These are phyloP conservation scores for Grantiella picta DNA, from an alignment of 2,113 vertebrate genomes.

Conservation along the genomic window DNA sequence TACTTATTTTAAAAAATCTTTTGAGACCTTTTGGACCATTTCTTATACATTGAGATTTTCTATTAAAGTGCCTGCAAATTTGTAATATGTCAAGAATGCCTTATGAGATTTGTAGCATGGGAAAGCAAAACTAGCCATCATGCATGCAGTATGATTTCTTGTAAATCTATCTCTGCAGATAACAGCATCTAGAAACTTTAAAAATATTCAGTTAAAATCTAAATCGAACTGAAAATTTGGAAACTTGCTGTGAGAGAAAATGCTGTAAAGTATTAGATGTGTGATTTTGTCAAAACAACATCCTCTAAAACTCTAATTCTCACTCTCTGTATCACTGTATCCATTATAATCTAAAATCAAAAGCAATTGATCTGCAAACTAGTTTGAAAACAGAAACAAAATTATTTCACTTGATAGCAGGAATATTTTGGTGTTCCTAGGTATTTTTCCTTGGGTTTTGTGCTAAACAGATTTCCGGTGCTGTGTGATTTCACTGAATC, in stretches of 20 bases:
- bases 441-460: neutral
- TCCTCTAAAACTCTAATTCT: neutral
- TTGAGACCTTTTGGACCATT: neutral
- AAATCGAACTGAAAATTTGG: conserved; percentile 12
- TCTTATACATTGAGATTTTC: neutral
- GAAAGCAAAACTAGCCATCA: neutral
- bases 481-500: neutral
- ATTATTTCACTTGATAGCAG: neutral
- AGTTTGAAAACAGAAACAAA: neutral
- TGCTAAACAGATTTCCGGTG: neutral
- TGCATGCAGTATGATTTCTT: neutral
- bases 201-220: conserved; percentile 3
- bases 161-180: neutral
- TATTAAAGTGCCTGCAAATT: neutral
- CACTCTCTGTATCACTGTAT: neutral
- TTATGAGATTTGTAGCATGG: conserved; percentile 40
- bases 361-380: neutral
- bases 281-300: conserved; percentile 35
- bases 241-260: neutral
- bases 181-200: neutral
- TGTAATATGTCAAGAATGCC: conserved; percentile 27
- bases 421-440: neutral
- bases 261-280: neutral
- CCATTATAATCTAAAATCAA: neutral
- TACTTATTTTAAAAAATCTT: neutral